Percentiles rank a stretch among this genome's conserved stretches.
These are phyloP conservation scores for Oedothorax gibbosus DNA, from an alignment of 1,140 invertebrate genomes.

Conservation along the genomic window DNA sequence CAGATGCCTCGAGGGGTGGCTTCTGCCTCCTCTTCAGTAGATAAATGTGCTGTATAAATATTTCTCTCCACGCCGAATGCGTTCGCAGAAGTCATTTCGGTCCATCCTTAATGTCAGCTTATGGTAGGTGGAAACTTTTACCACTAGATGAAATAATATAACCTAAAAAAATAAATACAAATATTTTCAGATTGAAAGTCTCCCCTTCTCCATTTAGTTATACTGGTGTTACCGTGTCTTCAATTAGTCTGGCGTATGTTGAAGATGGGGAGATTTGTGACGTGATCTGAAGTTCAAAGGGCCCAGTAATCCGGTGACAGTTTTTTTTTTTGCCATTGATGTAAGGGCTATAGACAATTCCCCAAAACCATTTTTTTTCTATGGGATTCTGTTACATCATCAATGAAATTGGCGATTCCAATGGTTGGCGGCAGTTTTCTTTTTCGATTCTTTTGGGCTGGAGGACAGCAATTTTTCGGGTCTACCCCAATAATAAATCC, in stretches of 20 bases:
- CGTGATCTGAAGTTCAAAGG: conserved; percentile 23
- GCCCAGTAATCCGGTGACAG: conserved; percentile 14
- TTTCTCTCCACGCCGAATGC: conserved; percentile 14
- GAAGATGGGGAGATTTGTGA: conserved; percentile 28
- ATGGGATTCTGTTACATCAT: conserved; percentile 30
- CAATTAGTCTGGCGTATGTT: conserved; percentile 43
- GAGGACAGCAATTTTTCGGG: not conserved
- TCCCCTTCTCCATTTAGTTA: not conserved
- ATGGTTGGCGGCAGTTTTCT: not conserved
- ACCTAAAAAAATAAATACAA: not conserved
- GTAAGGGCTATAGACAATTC: conserved; percentile 14
- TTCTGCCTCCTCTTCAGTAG: not conserved
- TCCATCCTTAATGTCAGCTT: conserved; percentile 25
- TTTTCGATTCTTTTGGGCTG: conserved; percentile 10
- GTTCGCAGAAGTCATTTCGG: conserved; percentile 34
- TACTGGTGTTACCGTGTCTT: conserved; percentile 18
- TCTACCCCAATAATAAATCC: conserved; percentile 16
- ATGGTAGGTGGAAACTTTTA: conserved; percentile 29
- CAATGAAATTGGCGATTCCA: conserved; percentile 14
- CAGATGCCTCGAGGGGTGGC: conserved; percentile 20
- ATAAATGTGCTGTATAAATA: conserved; percentile 50
- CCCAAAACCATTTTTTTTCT: not conserved
- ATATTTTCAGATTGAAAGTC: not conserved
- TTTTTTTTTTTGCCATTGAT: conserved; percentile 2
- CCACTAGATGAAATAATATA: conserved; percentile 22